Base-by-base conservation (phyloP, 1,140 invertebrate species). In the Tribolium castaneum region DNA sequence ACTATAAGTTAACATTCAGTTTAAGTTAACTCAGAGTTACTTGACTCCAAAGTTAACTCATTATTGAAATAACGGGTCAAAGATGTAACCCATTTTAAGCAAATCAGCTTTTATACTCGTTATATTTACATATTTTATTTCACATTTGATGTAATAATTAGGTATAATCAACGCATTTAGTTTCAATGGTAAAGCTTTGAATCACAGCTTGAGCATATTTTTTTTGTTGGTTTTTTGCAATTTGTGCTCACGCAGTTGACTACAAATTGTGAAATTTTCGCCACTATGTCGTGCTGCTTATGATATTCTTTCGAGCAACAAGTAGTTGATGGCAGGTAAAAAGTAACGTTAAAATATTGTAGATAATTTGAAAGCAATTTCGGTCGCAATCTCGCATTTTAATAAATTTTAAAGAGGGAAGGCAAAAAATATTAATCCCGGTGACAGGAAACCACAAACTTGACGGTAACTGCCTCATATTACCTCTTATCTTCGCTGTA, bases 401-500 rank as follows among this genome's bases (percentile, higher is more conserved):
- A 39, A 39, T 39, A 39, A 7, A 39, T 39, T 45, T 45, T 45
- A 45, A 45, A 45, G 39, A 45, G 39, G 5, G 5, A 45, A 45
- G 7, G 39, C n/a, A 45, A 45, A 45, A 45, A 45, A 45, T 45
- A 45, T 45, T 45, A 45, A 45, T 45, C 39, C 39, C 39, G 39
- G 39, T 45, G 39, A 45, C 39, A 45, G 39, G 39, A 45, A 45
- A n/a, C 39, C 39, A 45, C 39, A 45, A 45, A 45, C 9, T 45
- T 45, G 39, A 45, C 39, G 39, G 39, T 45, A 45, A 45, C 39
- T 45, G 39, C 2, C 39, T 45, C 39, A 45, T 45, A 45, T 59
- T 59, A 59, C 54, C 54, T 35, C 25, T 66, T 66, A 66, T 66
- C 59, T 66, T 66, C 22, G 19, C 34, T 66, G 25, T 30, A 12